These are phyloP conservation scores for Scalopus aquaticus DNA, from an alignment of 2,113 vertebrate genomes.

Conservation along the genomic window DNA sequence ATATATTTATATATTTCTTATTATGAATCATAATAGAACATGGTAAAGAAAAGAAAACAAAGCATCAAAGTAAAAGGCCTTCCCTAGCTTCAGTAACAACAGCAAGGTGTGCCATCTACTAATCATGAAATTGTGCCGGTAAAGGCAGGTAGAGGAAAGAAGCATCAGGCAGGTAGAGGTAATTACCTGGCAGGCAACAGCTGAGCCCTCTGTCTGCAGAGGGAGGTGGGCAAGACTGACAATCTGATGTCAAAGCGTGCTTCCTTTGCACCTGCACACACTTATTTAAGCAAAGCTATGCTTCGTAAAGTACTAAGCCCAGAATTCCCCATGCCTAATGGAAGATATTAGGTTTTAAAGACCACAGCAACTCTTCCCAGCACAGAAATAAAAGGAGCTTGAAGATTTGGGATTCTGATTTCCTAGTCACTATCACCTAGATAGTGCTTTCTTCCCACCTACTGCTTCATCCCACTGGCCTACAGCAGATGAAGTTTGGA, in stretches of 20 bases:
- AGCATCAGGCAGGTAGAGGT: slow-evolving; percentile 59
- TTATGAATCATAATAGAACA: not conserved
- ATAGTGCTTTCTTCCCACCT: not conserved
- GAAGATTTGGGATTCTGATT: not conserved
- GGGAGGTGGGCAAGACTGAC: not conserved
- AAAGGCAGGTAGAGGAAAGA: slow-evolving; percentile 63
- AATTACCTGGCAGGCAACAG: slow-evolving; percentile 50
- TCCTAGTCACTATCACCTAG: not conserved
- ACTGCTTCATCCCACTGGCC: no score
- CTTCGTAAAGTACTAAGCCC: not conserved
- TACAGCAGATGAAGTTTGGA: not conserved
- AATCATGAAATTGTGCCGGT: slow-evolving; percentile 52
- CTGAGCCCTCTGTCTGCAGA: not conserved
- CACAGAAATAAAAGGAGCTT: not conserved
- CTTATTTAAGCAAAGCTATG: not conserved
- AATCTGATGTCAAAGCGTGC: not conserved
- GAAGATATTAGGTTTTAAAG: slow-evolving; percentile 3
- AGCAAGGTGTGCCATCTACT: slow-evolving; percentile 64
- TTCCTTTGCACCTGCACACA: not conserved
- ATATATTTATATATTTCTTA: not conserved
- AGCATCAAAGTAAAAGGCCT: not conserved
- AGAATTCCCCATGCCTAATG: not conserved
- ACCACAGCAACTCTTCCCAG: slow-evolving; percentile 28
- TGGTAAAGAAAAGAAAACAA: slow-evolving; percentile 40
- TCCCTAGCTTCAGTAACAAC: slow-evolving; percentile 67